These are phyloP conservation scores for Mobula birostris DNA, from an alignment of 2,113 vertebrate species.

Conservation along the genomic window DNA sequence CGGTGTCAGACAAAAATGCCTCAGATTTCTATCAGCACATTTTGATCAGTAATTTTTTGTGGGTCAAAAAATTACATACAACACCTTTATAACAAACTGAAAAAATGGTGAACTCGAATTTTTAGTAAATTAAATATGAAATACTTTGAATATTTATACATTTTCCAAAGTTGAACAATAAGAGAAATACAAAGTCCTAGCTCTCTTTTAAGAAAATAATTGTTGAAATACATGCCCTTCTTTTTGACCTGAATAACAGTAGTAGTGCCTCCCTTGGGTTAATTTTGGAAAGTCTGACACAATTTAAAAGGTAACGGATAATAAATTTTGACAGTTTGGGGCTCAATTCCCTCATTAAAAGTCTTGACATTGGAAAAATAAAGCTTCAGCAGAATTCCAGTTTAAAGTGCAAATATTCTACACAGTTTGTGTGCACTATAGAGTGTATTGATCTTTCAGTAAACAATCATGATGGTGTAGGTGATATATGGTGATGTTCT, in stretches of 20 bases:
- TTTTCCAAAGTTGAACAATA: neutral
- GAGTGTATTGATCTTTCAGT: neutral
- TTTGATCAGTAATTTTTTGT: too few species aligned
- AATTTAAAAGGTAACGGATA: neutral
- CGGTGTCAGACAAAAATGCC: too few species aligned
- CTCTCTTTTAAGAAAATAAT: neutral
- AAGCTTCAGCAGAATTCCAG: neutral
- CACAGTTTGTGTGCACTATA: neutral
- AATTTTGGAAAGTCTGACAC: neutral
- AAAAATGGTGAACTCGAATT: too few species aligned
- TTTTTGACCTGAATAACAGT: neutral
- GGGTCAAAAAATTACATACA: too few species aligned
- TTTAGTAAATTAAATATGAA: neutral
- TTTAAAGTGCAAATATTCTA: neutral
- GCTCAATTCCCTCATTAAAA: neutral
- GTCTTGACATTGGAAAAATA: neutral
- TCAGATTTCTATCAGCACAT: too few species aligned
- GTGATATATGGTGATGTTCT: too few species aligned
- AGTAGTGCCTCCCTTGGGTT: neutral
- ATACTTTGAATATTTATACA: neutral
- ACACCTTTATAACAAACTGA: too few species aligned
- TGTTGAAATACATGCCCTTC: neutral
- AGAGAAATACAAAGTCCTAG: too few species aligned
- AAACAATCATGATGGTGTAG: too few species aligned
- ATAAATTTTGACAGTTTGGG: neutral